phyloP scores from a whole-genome alignment of 1,140 invertebrate species.

The Drosophila subpulchrella region DNA sequence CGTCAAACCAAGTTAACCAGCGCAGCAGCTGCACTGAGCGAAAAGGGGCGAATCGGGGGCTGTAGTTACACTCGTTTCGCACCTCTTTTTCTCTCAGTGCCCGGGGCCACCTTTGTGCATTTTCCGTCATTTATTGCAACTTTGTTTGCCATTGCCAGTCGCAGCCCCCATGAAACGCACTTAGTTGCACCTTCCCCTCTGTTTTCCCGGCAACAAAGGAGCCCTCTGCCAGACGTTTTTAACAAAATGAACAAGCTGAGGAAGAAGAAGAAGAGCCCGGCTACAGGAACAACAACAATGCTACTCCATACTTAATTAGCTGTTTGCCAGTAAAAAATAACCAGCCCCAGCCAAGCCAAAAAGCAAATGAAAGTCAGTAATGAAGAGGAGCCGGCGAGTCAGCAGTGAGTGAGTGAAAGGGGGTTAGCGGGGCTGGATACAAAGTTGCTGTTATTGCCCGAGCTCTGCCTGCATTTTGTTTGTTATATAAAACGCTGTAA shows the following conservation, averaged over 20 bases:
- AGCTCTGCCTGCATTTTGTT: constrained; percentile 69
- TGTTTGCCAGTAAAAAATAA: constrained; percentile 83
- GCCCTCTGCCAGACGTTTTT: constrained; percentile 48
- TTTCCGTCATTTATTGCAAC: constrained; percentile 82
- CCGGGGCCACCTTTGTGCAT: constrained; percentile 54
- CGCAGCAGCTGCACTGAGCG: constrained; percentile 29
- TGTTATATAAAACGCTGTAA: constrained; percentile 78
- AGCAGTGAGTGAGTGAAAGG: neutral
- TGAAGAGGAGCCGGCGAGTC: constrained; percentile 34
- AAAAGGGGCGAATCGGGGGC: constrained; percentile 6
- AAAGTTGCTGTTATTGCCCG: constrained; percentile 71
- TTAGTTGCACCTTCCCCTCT: constrained; percentile 61
- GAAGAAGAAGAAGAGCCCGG: constrained; percentile 20
- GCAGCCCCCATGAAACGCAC: constrained; percentile 44
- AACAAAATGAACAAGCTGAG: constrained; percentile 65
- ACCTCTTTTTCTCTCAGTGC: constrained; percentile 21
- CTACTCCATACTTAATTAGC: constrained; percentile 83
- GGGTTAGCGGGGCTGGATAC: constrained; percentile 25
- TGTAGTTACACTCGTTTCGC: no score
- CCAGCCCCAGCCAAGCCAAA: constrained; percentile 76
- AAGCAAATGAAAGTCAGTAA: constrained; percentile 79
- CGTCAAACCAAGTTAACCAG: constrained; percentile 77
- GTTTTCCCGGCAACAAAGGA: constrained; percentile 44
- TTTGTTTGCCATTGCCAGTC: constrained; percentile 56
- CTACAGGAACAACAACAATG: constrained; percentile 50